Base-by-base conservation (phyloP, 2,888 invertebrate genomes). In the Adelognathus sp. region DNA sequence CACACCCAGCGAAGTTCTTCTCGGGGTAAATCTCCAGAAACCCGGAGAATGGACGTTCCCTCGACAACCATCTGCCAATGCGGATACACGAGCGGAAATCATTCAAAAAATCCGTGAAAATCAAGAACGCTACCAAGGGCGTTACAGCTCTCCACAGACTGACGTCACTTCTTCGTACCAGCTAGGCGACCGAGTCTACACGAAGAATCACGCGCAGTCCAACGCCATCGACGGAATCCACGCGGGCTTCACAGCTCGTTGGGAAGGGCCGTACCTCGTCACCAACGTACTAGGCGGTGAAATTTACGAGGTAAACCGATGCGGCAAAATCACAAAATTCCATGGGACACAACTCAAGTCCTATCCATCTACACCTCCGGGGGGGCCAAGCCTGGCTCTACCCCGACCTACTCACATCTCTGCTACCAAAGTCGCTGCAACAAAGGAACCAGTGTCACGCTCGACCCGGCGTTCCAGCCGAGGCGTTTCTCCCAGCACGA, bases 1-100 rank as follows among this genome's bases (percentile, higher is more conserved):
- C 5, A 33, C 64, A 1, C 58, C 60, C 4, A 60, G 60, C 7
- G 39, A 60, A n/a, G n/a, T 21, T 2, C n/a, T 60, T 1, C 11
- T 52, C 6, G 50, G 64, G 50, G 18, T n/a, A 1, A 64, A 36
- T 14, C n/a, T 64, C 1, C 50, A 14, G 1, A 29, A n/a, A 6
- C 52, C 64, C 0, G 64, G 64, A 11, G 64, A 64, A n/a, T 64
- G 64, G 52, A 52, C 21, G 9, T 24, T 31, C 3, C n/a, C n/a
- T n/a, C n/a, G n/a, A n/a, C n/a, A n/a, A n/a, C 24, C 33, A 18
- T 1, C 33, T 6, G 3, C 21, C 9, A 0, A 33, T 1, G 5
- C n/a, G 6, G 3, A 6, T 1, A 2, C 5, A 58, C 18, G 4
- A 4, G 56, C 7, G 4, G 14, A 2, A 7, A 6, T 18, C 7